Base-by-base conservation (phyloP, 2,113 vertebrate genomes). In the Suncus etruscus region DNA sequence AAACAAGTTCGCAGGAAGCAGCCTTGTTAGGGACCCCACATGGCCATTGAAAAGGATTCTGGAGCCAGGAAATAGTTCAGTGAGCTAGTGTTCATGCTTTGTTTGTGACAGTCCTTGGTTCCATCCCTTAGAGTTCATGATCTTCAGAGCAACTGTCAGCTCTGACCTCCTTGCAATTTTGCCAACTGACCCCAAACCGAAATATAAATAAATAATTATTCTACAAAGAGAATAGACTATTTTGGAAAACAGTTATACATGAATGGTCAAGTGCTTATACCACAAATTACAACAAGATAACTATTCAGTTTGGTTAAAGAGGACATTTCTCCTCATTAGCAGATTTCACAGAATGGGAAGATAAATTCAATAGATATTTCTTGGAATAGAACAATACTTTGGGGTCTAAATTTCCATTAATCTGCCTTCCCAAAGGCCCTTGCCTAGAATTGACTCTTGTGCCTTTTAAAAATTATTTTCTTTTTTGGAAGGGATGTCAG, bases 381-480 rank as follows among this genome's bases (percentile, higher is more conserved):
- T 72, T 70, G 72, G 15, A 39, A 48, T 1, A 61, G 58, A 72
- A 14, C 5, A 47, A 12, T 69, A 54, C 47, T 91, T 45, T 61
- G 15, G 29, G 31, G 24, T n/a, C 29, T 87, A n/a, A 20, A 73
- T 80, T 90, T n/a, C 47, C 25, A 63, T 32, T 61, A 73, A n/a
- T 15, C 25, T 27, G 50, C 24, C 39, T 75, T 93, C 39, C 27
- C 75, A 87, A 83, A 20, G 32, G 25, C 2, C 39, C 51, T 25
- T 86, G 24, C 15, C 32, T 72, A 24, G 76, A 86, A 65, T 3
- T 20, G 18, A 66, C 12, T 18, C 10, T 31, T 25, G 12, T 3
- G 39, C 16, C 75, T 78, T 90, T 86, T 78, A 68, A 86, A 90
- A 94, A 22, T 54, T 20, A 79, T 81, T 82, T 32, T 83, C 39